Evolutionary conservation across 1,140 invertebrate genomes (phyloP).

Genomic region (Odontomachus brunneus): DNA sequence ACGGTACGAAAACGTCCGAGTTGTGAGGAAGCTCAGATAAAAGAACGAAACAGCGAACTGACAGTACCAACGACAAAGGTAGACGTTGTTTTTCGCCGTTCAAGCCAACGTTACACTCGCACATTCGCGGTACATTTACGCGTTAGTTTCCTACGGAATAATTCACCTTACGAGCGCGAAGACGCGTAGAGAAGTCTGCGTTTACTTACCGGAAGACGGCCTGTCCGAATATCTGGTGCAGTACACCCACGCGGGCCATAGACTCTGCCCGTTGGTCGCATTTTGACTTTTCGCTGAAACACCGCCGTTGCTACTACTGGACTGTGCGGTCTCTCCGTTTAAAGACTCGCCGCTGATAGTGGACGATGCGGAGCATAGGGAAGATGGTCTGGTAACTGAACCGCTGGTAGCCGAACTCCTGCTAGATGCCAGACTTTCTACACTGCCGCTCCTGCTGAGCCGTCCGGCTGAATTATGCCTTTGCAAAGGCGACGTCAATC

Average conservation of each 20-base stretch:
- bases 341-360: constrained; percentile 78
- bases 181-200: neutral
- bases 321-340: constrained; percentile 73
- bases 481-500: constrained; percentile 77
- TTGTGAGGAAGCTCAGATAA: no score
- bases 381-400: constrained; percentile 77
- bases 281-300: constrained; percentile 23
- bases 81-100: no score
- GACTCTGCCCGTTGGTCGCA: constrained; percentile 75
- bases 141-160: neutral
- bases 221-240: constrained; percentile 98
- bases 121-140: neutral
- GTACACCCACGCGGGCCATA: constrained; percentile 98
- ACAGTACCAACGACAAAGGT: no score
- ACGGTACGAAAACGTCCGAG: neutral
- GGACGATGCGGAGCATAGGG: constrained; percentile 79
- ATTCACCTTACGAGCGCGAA: neutral
- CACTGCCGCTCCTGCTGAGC: constrained; percentile 82
- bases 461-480: constrained; percentile 70
- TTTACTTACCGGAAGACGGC: constrained; percentile 95
- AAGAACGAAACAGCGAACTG: no score
- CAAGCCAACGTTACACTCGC: no score
- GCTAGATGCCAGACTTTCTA: constrained; percentile 83
- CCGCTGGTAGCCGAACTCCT: constrained; percentile 82
- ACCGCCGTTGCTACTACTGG: constrained; percentile 56